Percentiles rank a stretch among this genome's conserved stretches.
Conservation (phyloP, 2,888 invertebrate species). For the Mactromeris polynyma region DNA sequence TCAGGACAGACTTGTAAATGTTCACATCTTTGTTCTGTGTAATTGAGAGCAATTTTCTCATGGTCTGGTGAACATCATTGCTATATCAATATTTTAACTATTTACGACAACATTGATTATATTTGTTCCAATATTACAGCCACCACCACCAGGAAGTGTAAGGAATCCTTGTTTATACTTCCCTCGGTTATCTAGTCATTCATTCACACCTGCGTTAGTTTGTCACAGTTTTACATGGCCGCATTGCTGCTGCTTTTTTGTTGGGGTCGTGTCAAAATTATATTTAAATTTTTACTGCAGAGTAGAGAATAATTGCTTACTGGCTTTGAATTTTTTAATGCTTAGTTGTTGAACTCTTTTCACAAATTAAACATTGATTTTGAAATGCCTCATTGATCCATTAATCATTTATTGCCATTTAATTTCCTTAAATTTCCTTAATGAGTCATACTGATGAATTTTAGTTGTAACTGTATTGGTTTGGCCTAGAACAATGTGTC, state of each 20-base stretch:
- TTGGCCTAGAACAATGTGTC: too few relatives aligned
- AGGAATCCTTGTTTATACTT: not conserved
- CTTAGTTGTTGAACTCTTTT: not conserved
- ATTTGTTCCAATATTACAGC: not conserved
- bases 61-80: not conserved
- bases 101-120: not conserved
- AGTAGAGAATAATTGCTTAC: not conserved
- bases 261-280: not conserved
- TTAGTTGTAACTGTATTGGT: too few relatives aligned
- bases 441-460: too few relatives aligned
- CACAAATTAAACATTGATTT: not conserved
- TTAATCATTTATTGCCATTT: too few relatives aligned
- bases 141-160: not conserved
- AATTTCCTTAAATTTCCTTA: too few relatives aligned
- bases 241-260: not conserved
- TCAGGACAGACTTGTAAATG: too few relatives aligned
- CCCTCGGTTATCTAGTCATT: not conserved
- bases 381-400: too few relatives aligned
- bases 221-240: not conserved
- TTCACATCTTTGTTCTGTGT: not conserved
- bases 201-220: not conserved
- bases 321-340: not conserved
- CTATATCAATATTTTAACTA: not conserved
- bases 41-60: not conserved
- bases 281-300: not conserved